Conservation (phyloP, 2,113 vertebrate species). For the Daphoenositta chrysoptera region DNA sequence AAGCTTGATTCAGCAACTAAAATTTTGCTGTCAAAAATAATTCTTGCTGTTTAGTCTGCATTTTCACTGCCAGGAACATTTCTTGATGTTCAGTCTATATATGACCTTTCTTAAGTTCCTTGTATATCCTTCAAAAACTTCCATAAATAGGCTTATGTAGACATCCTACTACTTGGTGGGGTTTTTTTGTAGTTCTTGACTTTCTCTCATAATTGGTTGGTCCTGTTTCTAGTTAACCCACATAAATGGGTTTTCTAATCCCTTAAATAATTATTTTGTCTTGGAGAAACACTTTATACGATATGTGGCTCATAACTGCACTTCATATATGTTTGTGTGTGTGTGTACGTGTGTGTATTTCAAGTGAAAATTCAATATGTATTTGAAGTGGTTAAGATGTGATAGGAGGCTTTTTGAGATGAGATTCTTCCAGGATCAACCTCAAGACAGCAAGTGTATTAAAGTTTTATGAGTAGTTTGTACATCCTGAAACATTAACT, state of each 20-base stretch:
- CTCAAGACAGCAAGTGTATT: neutral
- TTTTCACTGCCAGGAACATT: neutral
- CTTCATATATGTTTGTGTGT: accelerated
- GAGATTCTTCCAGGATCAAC: neutral
- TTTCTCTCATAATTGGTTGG: neutral
- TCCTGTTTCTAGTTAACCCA: neutral
- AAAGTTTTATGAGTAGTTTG: neutral
- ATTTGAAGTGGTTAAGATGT: neutral
- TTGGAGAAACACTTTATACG: neutral
- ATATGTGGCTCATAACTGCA: neutral
- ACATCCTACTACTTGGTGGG: neutral
- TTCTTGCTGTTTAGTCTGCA: neutral
- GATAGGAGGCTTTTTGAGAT: neutral
- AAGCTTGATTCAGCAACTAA: neutral
- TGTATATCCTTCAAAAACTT: neutral
- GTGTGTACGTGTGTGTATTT: accelerated
- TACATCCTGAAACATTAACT: neutral
- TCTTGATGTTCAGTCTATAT: neutral
- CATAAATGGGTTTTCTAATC: neutral
- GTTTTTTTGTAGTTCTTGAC: neutral
- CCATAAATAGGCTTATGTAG: neutral
- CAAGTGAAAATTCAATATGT: neutral
- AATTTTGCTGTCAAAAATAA: neutral
- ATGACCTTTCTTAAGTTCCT: neutral
- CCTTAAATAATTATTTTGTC: neutral